Conservation (phyloP, 2,113 vertebrate species). For the Balaeniceps rex region DNA sequence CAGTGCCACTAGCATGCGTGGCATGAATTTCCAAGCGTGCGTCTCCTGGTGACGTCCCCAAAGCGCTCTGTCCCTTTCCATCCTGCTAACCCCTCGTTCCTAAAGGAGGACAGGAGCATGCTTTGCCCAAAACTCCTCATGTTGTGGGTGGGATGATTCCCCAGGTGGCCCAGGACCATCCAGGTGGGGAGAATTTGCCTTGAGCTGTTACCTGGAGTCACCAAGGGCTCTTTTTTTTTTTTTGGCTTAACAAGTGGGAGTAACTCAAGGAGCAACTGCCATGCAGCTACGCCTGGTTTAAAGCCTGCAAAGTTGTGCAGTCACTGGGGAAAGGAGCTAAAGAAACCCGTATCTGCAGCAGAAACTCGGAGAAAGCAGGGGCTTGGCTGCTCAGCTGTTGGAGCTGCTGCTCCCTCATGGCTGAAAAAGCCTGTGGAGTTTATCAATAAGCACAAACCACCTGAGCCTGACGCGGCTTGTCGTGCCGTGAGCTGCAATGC, state of each 20-base stretch:
- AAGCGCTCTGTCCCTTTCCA: neutral
- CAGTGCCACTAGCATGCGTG: rapidly evolving
- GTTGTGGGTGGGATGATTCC: neutral
- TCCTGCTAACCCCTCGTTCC: neutral
- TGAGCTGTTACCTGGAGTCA: neutral
- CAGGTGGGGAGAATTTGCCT: neutral
- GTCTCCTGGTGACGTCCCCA: neutral
- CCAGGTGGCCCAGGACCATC: neutral
- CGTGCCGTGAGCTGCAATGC: neutral
- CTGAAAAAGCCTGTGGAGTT: neutral
- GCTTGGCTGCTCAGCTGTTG: neutral
- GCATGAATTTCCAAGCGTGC: neutral
- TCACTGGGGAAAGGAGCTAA: neutral
- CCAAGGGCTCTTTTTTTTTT: neutral
- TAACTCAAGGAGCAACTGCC: neutral
- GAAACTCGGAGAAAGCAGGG: neutral
- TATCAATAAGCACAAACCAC: neutral
- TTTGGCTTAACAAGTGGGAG: neutral
- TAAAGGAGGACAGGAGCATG: neutral
- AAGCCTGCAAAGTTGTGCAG: too few species aligned
- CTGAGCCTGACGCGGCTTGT: rapidly evolving
- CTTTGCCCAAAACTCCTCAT: rapidly evolving
- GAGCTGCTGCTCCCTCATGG: neutral
- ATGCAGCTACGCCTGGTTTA: neutral
- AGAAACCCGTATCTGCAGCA: neutral